phyloP scores from a whole-genome alignment of 1,140 invertebrate genomes.

The Nasonia longicornis region DNA sequence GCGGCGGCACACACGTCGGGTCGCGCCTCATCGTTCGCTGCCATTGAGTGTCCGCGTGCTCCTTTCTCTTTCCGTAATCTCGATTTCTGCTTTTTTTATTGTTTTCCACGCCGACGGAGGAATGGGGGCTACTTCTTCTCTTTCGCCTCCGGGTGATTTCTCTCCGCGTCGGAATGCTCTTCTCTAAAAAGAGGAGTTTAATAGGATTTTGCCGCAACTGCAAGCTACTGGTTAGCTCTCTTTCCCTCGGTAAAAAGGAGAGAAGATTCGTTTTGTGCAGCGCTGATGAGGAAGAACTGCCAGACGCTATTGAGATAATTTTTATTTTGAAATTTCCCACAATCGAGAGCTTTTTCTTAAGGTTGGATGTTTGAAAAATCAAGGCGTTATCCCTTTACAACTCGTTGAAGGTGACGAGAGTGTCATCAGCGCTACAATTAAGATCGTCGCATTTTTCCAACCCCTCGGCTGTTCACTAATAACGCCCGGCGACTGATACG shows the following conservation, averaged over 20 bases:
- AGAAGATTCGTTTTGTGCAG: background rate
- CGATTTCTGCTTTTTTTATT: conserved; percentile 1
- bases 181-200: conserved; percentile 12
- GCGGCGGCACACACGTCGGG: background rate
- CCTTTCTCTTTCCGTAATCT: conserved; percentile 8
- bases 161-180: background rate
- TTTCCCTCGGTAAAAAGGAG: background rate
- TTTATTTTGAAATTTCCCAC: background rate
- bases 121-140: background rate
- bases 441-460: background rate
- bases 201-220: background rate
- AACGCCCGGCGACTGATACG: background rate
- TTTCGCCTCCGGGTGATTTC: background rate
- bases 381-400: too few relatives aligned
- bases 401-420: too few relatives aligned
- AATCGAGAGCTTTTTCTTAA: background rate
- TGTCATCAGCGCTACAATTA: background rate
- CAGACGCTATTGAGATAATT: background rate
- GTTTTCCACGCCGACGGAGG: background rate
- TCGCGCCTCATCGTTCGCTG: background rate
- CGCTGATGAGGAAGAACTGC: background rate
- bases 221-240: background rate
- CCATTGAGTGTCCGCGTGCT: background rate
- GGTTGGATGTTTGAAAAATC: too few relatives aligned
- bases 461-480: background rate